Conservation (phyloP, 2,888 invertebrate species). For the Dynastes grantii region DNA sequence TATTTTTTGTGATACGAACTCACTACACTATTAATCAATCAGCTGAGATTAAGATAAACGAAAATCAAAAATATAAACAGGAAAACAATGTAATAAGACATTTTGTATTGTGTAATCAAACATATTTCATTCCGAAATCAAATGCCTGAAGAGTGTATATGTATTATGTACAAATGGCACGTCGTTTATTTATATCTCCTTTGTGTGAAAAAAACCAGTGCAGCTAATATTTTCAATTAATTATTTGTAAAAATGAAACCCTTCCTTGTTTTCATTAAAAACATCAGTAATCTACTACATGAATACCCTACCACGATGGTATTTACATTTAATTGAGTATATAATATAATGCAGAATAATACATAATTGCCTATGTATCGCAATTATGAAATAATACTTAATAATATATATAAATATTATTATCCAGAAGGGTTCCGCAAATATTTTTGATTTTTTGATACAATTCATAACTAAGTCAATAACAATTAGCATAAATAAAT, state of each 20-base stretch:
- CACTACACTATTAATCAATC: slow-evolving; percentile 57
- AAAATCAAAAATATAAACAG: slow-evolving; percentile 62
- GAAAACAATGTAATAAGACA: slow-evolving; percentile 47
- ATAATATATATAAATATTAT: slow-evolving; percentile 13
- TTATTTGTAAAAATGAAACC: slow-evolving; percentile 14
- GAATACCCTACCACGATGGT: slow-evolving; percentile 8
- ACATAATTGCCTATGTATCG: neutral
- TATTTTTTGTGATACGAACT: slow-evolving; percentile 61
- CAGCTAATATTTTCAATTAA: slow-evolving; percentile 30
- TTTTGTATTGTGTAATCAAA: slow-evolving; percentile 1
- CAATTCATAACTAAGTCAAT: slow-evolving; percentile 18
- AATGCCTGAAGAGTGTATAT: slow-evolving; percentile 9
- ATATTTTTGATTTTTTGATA: slow-evolving; percentile 27
- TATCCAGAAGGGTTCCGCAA: slow-evolving; percentile 14
- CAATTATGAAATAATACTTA: slow-evolving; percentile 25
- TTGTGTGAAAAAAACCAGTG: slow-evolving; percentile 42
- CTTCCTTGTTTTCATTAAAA: slow-evolving; percentile 21
- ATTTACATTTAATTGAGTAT: slow-evolving; percentile 24
- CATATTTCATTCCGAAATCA: slow-evolving; percentile 6
- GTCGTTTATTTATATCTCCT: slow-evolving; percentile 12
- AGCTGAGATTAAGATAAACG: slow-evolving; percentile 57
- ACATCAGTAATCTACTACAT: slow-evolving; percentile 4
- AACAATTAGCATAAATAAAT: slow-evolving; percentile 39
- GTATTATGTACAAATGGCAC: slow-evolving; percentile 44
- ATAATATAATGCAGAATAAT: slow-evolving; percentile 4